Conservation (phyloP, 2,888 invertebrate genomes). For the Lottia gigantea region DNA sequence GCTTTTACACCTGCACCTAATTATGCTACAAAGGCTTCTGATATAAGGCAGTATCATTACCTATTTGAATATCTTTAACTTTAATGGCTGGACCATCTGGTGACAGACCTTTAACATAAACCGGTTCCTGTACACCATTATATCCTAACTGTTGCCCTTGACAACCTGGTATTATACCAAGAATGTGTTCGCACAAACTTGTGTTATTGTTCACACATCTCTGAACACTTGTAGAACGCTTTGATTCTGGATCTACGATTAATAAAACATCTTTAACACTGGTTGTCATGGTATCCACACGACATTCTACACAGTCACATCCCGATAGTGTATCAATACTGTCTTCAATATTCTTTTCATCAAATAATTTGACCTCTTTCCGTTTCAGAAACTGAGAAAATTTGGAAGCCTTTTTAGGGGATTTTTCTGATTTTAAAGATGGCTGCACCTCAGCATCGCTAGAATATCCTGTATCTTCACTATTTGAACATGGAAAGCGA, state of each 20-base stretch:
- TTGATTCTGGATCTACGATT: conserved; percentile 1
- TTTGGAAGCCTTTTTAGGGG: conserved; percentile 8
- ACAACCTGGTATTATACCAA: conserved; percentile 36
- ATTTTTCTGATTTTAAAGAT: conserved; percentile 10
- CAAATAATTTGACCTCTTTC: conserved; percentile 5
- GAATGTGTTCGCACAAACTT: conserved; percentile 29
- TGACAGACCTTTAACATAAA: conserved; percentile 30
- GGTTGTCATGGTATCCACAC: not conserved
- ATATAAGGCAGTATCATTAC: no score
- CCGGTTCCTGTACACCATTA: conserved; percentile 15
- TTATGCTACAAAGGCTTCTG: no score
- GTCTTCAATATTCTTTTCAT: not conserved
- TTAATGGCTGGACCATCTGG: conserved; percentile 42
- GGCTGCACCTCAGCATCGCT: conserved; percentile 38
- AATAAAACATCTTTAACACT: conserved; percentile 3
- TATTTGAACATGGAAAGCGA: conserved; percentile 21
- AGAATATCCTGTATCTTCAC: conserved; percentile 45
- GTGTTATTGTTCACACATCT: conserved; percentile 7
- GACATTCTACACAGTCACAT: conserved; percentile 13
- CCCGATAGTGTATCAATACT: conserved; percentile 4
- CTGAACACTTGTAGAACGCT: not conserved
- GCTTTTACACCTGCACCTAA: no score
- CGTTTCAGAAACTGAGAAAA: conserved; percentile 16
- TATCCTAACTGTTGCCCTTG: conserved; percentile 3
- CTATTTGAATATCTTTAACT: conserved; percentile 38